Evolutionary conservation across 2,888 invertebrate genomes (phyloP).

Genomic region (Biston betularia): DNA sequence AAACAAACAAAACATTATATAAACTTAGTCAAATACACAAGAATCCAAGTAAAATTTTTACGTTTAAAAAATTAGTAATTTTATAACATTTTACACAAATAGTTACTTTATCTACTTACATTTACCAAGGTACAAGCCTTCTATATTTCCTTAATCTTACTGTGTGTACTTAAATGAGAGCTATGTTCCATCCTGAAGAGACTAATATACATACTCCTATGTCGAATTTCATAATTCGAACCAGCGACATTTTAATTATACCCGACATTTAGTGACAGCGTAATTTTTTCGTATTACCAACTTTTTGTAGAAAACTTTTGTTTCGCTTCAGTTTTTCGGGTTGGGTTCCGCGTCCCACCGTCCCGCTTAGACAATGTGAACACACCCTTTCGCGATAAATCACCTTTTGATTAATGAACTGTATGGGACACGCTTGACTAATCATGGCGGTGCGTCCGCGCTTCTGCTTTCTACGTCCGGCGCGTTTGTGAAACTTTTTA

Average conservation of each 20-base stretch:
- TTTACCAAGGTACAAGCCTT: too few species aligned
- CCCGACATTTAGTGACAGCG: slow-evolving; percentile 18
- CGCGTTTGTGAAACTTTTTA: slow-evolving; percentile 43
- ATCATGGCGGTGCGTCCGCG: slow-evolving; percentile 51
- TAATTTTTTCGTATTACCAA: slow-evolving; percentile 38
- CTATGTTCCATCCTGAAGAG: too few species aligned
- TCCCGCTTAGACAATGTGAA: slow-evolving; percentile 52
- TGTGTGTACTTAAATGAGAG: too few species aligned
- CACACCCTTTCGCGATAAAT: slow-evolving; percentile 74
- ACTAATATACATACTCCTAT: too few species aligned
- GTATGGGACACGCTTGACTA: slow-evolving; percentile 58
- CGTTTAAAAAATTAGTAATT: too few species aligned
- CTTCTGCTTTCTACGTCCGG: slow-evolving; percentile 43
- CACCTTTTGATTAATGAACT: slow-evolving; percentile 78
- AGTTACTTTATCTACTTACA: too few species aligned
- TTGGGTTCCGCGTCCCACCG: slow-evolving; percentile 18
- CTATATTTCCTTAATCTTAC: too few species aligned
- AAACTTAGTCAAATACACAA: too few species aligned
- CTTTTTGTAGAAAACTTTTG: slow-evolving; percentile 37
- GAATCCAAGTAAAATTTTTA: too few species aligned
- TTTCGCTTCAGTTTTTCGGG: slow-evolving; percentile 34
- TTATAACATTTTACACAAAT: too few species aligned
- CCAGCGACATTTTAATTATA: slow-evolving; percentile 6
- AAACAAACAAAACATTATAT: too few species aligned
- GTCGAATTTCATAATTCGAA: background rate